Evolutionary conservation across 2,888 invertebrate genomes (phyloP).

Genomic region (Petrolisthes manimaculis): DNA sequence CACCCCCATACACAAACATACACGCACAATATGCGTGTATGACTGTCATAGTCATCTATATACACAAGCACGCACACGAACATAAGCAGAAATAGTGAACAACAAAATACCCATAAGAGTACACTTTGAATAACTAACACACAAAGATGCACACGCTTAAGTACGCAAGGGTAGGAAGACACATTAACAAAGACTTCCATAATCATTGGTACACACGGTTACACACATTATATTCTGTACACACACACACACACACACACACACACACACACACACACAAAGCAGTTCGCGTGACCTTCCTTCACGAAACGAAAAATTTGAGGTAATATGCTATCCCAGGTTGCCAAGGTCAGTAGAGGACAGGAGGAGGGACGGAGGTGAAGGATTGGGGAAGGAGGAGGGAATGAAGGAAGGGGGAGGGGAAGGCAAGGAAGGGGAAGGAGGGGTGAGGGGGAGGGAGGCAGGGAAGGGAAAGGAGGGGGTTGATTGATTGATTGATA

Average conservation of each 20-base stretch:
- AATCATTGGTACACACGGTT: background rate
- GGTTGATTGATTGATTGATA: background rate
- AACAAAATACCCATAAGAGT: too few species aligned
- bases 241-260: slow-evolving; percentile 12
- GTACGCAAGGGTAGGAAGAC: too few species aligned
- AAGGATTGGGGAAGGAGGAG: background rate
- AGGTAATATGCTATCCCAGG: background rate
- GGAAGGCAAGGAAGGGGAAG: background rate
- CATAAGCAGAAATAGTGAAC: too few species aligned
- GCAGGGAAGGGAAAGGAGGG: background rate
- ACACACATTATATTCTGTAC: too few species aligned
- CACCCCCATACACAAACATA: background rate
- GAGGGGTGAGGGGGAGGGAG: background rate
- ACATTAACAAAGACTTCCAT: background rate
- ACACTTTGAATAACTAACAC: too few species aligned
- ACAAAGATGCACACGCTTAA: too few species aligned
- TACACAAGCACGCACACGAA: too few species aligned
- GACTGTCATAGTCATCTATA: too few species aligned
- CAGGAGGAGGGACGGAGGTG: background rate
- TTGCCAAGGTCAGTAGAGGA: background rate
- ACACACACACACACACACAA: slow-evolving; percentile 2
- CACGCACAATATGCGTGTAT: too few species aligned
- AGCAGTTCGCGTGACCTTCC: background rate
- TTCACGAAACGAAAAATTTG: background rate
- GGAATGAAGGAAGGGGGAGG: background rate